Percentiles rank a stretch among this genome's conserved stretches.
Conservation (phyloP, 30 jellyfish, hydroid and myxozoan species). For the Sanderia malayensis region DNA sequence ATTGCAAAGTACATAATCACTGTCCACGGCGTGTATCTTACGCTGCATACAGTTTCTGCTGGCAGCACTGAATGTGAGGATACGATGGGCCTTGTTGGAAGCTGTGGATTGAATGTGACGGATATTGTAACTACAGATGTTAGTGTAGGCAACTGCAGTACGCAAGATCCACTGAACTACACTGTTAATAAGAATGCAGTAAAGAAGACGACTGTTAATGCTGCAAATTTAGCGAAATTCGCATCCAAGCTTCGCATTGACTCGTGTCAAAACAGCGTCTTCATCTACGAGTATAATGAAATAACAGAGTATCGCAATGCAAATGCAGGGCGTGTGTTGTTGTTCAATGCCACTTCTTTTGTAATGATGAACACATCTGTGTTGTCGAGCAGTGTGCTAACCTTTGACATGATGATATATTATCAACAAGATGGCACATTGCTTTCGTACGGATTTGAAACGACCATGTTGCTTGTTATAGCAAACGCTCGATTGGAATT, state of each 20-base stretch:
- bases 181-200: background rate
- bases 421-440: conserved; percentile 41
- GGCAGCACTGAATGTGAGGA: conserved; percentile 3
- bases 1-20: conserved; percentile 1
- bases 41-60: conserved; percentile 17
- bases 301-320: conserved; percentile 50
- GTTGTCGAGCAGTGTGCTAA: conserved; percentile 1
- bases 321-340: conserved; percentile 44
- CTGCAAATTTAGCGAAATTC: conserved; percentile 4
- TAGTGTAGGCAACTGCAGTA: conserved; percentile 15
- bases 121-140: background rate
- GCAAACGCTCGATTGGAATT: conserved; percentile 9
- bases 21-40: conserved; percentile 21
- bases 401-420: conserved; percentile 41
- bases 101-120: conserved; percentile 12
- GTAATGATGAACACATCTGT: conserved; percentile 27
- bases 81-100: conserved; percentile 43
- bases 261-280: conserved; percentile 36
- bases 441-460: conserved; percentile 39
- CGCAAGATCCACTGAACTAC: background rate
- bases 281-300: conserved; percentile 25
- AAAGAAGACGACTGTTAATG: background rate
- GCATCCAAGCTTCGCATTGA: conserved; percentile 4
- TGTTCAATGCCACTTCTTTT: conserved; percentile 46
- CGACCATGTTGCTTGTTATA: conserved; percentile 33